Percentiles rank a stretch among this genome's conserved stretches.
These are phyloP conservation scores for Ormyrus pomaceus DNA, from an alignment of 2,888 invertebrate genomes.

Conservation along the genomic window DNA sequence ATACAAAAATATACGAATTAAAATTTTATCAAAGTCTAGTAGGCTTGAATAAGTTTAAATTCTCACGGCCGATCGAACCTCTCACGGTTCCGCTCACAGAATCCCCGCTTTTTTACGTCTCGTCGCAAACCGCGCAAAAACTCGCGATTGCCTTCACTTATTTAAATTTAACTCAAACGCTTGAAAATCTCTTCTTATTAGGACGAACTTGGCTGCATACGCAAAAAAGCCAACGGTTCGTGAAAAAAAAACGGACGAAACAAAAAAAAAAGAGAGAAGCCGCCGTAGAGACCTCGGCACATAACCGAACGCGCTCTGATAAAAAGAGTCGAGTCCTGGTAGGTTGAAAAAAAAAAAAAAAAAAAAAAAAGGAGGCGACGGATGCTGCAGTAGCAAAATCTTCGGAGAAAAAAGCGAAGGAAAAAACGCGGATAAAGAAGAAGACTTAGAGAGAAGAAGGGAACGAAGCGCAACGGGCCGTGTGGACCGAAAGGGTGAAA, in stretches of 20 bases:
- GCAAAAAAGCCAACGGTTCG: slow-evolving; percentile 26
- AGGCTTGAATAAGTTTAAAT: slow-evolving; percentile 25
- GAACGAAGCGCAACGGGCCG: slow-evolving; percentile 1
- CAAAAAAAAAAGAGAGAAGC: no score
- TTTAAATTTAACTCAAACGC: slow-evolving; percentile 33
- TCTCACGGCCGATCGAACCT: slow-evolving; percentile 18
- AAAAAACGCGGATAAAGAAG: slow-evolving; percentile 3
- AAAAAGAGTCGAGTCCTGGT: slow-evolving; percentile 18
- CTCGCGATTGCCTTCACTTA: slow-evolving; percentile 21
- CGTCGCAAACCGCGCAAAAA: slow-evolving; percentile 14
- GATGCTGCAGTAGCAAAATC: slow-evolving; percentile 38
- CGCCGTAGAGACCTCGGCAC: not conserved
- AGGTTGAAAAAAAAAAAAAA: no score
- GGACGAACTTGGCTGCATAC: slow-evolving; percentile 10
- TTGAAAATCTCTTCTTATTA: slow-evolving; percentile 17
- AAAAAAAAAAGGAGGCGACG: slow-evolving; percentile 1
- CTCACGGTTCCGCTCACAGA: slow-evolving; percentile 29
- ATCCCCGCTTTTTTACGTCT: slow-evolving; percentile 14
- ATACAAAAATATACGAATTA: slow-evolving; percentile 3
- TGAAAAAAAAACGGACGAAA: no score
- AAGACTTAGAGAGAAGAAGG: not conserved
- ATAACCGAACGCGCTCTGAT: slow-evolving; percentile 6
- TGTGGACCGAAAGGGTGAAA: slow-evolving; percentile 57
- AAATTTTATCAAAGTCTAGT: slow-evolving; percentile 34
- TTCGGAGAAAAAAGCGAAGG: slow-evolving; percentile 54